Evolutionary conservation across 1,140 invertebrate species (phyloP), one percentile per base, ranked within the genome.

Genomic region (Pogonomyrmex californicus): DNA sequence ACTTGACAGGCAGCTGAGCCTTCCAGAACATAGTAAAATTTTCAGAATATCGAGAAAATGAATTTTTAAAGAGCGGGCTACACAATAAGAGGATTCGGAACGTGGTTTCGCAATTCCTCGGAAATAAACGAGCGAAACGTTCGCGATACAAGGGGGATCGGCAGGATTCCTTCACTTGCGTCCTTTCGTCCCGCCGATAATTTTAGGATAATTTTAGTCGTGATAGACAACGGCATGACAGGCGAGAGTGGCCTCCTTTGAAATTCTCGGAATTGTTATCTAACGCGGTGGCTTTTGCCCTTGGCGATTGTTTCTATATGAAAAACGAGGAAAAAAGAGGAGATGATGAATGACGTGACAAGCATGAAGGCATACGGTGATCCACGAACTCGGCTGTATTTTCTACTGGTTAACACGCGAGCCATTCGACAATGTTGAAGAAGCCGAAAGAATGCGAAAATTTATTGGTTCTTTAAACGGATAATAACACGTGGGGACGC

Each of bases 391-490:
- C 23, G 23, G 33, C 30, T 12, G 47, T 47, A 14, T 47, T n/a
- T 76, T 60, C 23, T 62, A 17, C 17, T 17, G 1, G 36, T 47
- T 33, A 36, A 71, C 79, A 70, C 66, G 66, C 65, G 10, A 71
- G 4, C 23, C 51, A n/a, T 14, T 82, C 38, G 51, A 41, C 51
- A 70, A 73, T 17, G 30, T 71, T 82, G 54, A 44, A 41, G n/a
- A 60, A 73, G 14, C 10, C 17, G 66, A 58, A 58, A 73, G 30
- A 83, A 49, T 17, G 54, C 17, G 79, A 60, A 75, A 83, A 83
- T 73, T 82, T 60, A 82, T 83, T 38, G 68, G 17, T 54, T 73
- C 33, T 75, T 44, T 49, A 83, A 83, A 49, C 68, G 68, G 68
- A 83, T 83, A 83, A 83, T 83, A 73, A 83, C 68, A 60, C 65